phyloP scores from a whole-genome alignment of 2,888 invertebrate species.

The Drosophila neonasuta region DNA sequence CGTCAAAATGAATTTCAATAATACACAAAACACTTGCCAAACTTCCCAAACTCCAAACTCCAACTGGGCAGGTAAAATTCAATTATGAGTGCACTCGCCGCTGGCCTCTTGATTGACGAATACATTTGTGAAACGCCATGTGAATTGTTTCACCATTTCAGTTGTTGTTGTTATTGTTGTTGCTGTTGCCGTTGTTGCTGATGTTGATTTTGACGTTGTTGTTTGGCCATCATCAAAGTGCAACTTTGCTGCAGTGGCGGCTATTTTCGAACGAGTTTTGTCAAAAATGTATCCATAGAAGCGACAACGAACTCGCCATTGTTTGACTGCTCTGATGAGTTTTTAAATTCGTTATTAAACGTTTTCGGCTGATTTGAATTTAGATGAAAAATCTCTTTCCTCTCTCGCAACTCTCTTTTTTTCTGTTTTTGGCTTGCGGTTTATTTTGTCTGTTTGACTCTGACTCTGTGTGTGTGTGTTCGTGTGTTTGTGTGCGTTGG shows the following conservation, averaged over 20 bases:
- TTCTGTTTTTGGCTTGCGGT: constrained; percentile 4
- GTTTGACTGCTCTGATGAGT: constrained; percentile 63
- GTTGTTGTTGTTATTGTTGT: constrained; percentile 41
- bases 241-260: constrained; percentile 49
- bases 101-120: constrained; percentile 60
- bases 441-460: constrained; percentile 30
- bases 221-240: constrained; percentile 53
- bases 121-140: constrained; percentile 42
- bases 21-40: constrained; percentile 50
- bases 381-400: constrained; percentile 50
- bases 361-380: constrained; percentile 70
- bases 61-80: constrained; percentile 68
- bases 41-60: constrained; percentile 7
- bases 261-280: constrained; percentile 19
- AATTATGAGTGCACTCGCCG: constrained; percentile 71
- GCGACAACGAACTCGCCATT: constrained; percentile 19
- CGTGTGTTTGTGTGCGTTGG: constrained; percentile 3
- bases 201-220: constrained; percentile 40
- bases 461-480: not conserved
- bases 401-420: not conserved
- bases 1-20: constrained; percentile 71
- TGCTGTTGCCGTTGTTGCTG: constrained; percentile 35
- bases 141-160: constrained; percentile 37
- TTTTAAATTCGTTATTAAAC: constrained; percentile 72
- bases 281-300: constrained; percentile 34